Evolutionary conservation across 2,888 invertebrate species (phyloP), one percentile per base, ranked within the genome.

Genomic region (Arrhopalites spinosus): DNA sequence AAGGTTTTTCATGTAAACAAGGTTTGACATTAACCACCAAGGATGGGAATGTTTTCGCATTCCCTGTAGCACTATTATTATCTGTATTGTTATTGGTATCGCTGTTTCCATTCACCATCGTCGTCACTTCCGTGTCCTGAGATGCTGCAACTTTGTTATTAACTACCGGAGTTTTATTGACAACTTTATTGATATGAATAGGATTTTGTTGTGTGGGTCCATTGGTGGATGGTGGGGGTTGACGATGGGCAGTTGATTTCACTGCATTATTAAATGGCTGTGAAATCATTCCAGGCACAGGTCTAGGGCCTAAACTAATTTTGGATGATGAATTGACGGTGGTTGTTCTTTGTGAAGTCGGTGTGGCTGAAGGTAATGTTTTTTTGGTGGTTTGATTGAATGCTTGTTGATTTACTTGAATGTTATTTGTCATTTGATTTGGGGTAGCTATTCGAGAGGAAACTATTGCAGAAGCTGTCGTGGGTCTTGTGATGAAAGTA

Each of bases 11-110:
- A 74, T 90, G 89, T 0, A 95, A 88, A 86, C 91, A 91, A 0
- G 94, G 93, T 43, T 93, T 89, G 0, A 94, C 94, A 25, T 92
- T 89, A 0, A 95, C 94, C 43, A 94, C 93, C 69, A 95, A 86
- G 0, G 94, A 94, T 0, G 94, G 94, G 86, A 91, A 94, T 0
- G 94, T 94, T 85, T 93, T 92, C 0, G 74, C 50, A 68, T 74
- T 73, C 2, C 50, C 27, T 53, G 93, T 91, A 29, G 27, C 29
- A 13, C 17, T 30, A n/a, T n/a, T 43, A 61, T 23, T 61, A 27
- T 25, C 56, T 17, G 43, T 66, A 50, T 68, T 50, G 23, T 50
- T 68, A 23, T 67, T 67, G 15, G 69, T 69, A 69, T 69, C 69
- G 53, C 56, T 70, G 23, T 50, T 70, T 5, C 70, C 70, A 70